Evolutionary conservation across 2,113 vertebrate species (phyloP).

Genomic region (Nesoenas mayeri): DNA sequence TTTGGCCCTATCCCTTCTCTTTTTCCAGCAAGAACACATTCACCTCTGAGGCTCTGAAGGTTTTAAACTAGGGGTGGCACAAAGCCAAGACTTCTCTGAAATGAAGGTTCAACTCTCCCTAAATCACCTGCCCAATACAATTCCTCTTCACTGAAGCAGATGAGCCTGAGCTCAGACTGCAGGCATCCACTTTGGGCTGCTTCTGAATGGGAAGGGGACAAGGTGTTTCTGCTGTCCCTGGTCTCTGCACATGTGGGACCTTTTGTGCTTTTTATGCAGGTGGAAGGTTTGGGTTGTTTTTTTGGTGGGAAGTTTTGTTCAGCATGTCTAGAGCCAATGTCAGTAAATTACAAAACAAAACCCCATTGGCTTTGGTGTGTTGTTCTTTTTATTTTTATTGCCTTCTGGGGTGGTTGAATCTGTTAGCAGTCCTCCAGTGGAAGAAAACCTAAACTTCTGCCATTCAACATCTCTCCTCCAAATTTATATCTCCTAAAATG

Average conservation of each 20-base stretch:
- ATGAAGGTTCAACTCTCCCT: background rate
- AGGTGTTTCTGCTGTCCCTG: background rate
- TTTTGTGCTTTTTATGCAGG: background rate
- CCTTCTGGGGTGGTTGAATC: background rate
- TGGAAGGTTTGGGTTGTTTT: background rate
- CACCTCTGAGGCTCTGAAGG: background rate
- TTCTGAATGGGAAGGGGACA: background rate
- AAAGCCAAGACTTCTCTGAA: background rate
- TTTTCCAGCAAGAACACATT: background rate
- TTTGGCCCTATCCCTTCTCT: background rate
- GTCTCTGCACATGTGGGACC: background rate
- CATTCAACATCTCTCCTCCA: background rate
- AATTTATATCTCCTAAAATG: background rate
- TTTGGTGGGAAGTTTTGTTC: background rate
- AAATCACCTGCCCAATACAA: background rate
- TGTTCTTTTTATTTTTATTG: background rate
- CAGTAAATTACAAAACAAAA: background rate
- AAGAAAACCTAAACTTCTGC: background rate
- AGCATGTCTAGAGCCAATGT: background rate
- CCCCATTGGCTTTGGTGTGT: background rate
- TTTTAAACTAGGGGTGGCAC: background rate
- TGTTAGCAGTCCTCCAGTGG: background rate
- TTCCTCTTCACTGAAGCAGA: background rate
- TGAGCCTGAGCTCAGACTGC: background rate
- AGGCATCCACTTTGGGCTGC: background rate